These are phyloP conservation scores for Planiliza haematocheilus DNA, from an alignment of 2,113 vertebrate species.

Conservation along the genomic window DNA sequence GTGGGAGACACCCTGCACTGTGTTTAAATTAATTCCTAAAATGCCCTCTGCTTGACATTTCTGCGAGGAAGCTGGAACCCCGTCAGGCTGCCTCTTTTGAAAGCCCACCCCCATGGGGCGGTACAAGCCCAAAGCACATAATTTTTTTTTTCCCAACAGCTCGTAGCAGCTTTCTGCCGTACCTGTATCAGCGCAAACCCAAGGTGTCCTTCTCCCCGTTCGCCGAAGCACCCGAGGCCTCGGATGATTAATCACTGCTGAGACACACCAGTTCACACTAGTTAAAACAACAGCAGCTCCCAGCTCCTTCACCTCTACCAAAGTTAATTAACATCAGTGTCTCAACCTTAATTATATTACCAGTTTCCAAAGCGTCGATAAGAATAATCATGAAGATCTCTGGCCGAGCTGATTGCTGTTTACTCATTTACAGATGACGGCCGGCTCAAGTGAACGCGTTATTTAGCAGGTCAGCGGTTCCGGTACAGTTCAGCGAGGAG, in stretches of 20 bases:
- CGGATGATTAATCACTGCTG: conserved; percentile 74
- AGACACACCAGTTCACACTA: conserved; percentile 65
- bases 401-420: conserved; percentile 34
- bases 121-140: conserved; percentile 38
- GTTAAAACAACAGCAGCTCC: conserved; percentile 71
- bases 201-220: conserved; percentile 77
- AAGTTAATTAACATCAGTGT: conserved; percentile 77
- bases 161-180: conserved; percentile 19
- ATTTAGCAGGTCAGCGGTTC: conserved; percentile 6
- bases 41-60: conserved; percentile 78
- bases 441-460: conserved; percentile 5
- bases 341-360: conserved; percentile 70
- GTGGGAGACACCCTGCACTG: conserved; percentile 58
- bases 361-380: conserved; percentile 52
- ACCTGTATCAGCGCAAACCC: conserved; percentile 48
- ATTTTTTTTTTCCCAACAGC: conserved; percentile 12
- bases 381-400: conserved; percentile 66
- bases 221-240: conserved; percentile 54
- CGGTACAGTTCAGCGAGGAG: no score
- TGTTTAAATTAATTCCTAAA: conserved; percentile 76
- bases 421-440: conserved; percentile 29
- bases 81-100: conserved; percentile 49
- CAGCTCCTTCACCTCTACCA: conserved; percentile 75
- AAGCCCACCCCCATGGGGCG: conserved; percentile 47
- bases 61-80: conserved; percentile 71